phyloP scores from a whole-genome alignment of 2,888 invertebrate species.

The Nezara viridula region DNA sequence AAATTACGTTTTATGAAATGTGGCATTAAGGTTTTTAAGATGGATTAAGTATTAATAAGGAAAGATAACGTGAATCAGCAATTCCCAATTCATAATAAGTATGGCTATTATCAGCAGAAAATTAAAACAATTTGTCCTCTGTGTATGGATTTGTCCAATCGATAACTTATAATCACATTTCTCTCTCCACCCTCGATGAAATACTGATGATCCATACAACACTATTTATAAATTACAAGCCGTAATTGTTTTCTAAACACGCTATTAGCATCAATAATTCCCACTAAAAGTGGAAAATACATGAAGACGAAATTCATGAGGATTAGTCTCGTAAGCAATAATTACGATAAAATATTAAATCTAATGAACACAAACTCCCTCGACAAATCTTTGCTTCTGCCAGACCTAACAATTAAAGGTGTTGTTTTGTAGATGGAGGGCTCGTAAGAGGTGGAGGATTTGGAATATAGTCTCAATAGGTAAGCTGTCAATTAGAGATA shows the following conservation, averaged over 20 bases:
- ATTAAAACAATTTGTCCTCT: not conserved
- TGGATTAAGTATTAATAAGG: too few species aligned
- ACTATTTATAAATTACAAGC: not conserved
- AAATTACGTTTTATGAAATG: too few species aligned
- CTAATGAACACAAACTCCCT: not conserved
- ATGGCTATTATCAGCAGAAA: too few species aligned
- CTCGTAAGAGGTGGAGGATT: not conserved
- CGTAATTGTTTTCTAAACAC: conserved; percentile 1
- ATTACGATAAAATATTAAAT: not conserved
- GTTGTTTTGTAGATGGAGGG: not conserved
- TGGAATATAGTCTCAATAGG: not conserved
- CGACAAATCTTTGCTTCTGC: not conserved
- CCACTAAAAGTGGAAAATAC: not conserved
- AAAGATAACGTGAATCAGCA: too few species aligned
- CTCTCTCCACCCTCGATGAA: not conserved
- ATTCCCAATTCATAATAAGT: too few species aligned
- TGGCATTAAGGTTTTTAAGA: too few species aligned
- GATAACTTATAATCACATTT: not conserved
- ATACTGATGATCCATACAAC: not conserved
- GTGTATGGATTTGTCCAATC: not conserved
- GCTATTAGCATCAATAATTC: conserved; percentile 12
- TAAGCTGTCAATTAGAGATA: not conserved
- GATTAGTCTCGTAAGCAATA: not conserved
- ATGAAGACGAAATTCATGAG: not conserved
- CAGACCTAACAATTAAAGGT: not conserved